Percentiles rank a stretch among this genome's conserved stretches.
phyloP scores from a whole-genome alignment of 2,888 invertebrate genomes.

The Xylota sylvarum region DNA sequence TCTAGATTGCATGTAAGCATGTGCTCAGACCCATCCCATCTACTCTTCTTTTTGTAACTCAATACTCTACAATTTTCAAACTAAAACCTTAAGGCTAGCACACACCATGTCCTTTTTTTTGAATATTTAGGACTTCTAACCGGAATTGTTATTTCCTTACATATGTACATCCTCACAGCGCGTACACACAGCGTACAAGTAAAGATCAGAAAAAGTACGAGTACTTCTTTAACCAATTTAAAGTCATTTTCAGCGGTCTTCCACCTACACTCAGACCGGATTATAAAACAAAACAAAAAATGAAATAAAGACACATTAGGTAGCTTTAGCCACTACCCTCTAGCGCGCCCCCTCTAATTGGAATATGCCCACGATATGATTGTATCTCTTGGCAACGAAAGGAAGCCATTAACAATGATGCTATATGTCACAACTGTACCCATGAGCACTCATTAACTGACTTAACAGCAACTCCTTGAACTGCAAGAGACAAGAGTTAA shows the following conservation, averaged over 20 bases:
- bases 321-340: neutral
- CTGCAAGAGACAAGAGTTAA: constrained; percentile 46
- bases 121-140: neutral
- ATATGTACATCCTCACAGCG: neutral
- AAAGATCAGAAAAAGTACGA: constrained; percentile 11
- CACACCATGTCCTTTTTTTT: neutral
- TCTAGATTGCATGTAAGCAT: no score
- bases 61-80: no score
- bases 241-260: constrained; percentile 58
- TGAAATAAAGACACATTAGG: constrained; percentile 17
- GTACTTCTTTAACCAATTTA: constrained; percentile 56
- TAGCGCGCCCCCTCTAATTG: constrained; percentile 8
- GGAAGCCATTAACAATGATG: constrained; percentile 64
- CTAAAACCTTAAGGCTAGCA: no score
- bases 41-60: no score
- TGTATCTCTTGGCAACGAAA: constrained; percentile 57
- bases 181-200: neutral
- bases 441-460: constrained; percentile 69
- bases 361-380: constrained; percentile 32
- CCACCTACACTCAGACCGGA: constrained; percentile 63
- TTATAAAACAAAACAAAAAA: constrained; percentile 32
- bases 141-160: neutral
- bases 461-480: constrained; percentile 67
- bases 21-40: no score
- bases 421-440: constrained; percentile 68